These are phyloP conservation scores for Cybosia mesomella DNA, from an alignment of 2,888 invertebrate genomes.

Conservation along the genomic window DNA sequence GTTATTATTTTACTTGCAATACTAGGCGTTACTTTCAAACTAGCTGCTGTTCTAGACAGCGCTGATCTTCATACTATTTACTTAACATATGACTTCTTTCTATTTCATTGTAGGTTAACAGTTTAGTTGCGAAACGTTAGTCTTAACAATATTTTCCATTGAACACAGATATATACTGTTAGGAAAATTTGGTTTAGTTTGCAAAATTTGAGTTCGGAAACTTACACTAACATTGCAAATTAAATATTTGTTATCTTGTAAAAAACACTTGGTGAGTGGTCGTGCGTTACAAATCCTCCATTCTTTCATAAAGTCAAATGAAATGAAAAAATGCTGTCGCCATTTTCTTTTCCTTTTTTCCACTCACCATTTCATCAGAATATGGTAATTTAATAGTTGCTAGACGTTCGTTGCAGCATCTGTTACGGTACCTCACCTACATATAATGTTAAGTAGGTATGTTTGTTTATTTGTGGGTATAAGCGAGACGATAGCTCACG, in stretches of 20 bases:
- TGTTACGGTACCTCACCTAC: neutral
- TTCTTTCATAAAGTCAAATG: neutral
- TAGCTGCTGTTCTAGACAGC: neutral
- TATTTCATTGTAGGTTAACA: slow-evolving; percentile 7
- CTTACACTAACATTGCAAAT: neutral
- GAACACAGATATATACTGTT: slow-evolving; percentile 20
- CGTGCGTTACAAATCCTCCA: neutral
- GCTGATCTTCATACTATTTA: neutral
- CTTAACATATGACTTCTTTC: neutral
- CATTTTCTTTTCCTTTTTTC: neutral
- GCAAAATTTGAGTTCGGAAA: neutral
- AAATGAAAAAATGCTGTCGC: neutral
- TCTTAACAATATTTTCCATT: slow-evolving; percentile 12
- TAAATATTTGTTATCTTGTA: neutral
- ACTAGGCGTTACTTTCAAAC: neutral
- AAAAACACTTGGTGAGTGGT: neutral
- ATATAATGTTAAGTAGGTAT: slow-evolving; percentile 9
- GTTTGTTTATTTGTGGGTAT: slow-evolving; percentile 16
- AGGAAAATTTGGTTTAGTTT: neutral
- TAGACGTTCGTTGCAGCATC: slow-evolving; percentile 10
- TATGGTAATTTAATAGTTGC: slow-evolving; percentile 22
- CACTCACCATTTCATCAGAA: slow-evolving; percentile 12
- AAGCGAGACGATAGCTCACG: slow-evolving; percentile 9
- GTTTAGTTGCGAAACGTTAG: slow-evolving; percentile 8
- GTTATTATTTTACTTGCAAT: too few relatives aligned